Percentiles rank a stretch among this genome's conserved stretches.
phyloP scores from a whole-genome alignment of 2,113 vertebrate species.

The Hiodon alosoides region DNA sequence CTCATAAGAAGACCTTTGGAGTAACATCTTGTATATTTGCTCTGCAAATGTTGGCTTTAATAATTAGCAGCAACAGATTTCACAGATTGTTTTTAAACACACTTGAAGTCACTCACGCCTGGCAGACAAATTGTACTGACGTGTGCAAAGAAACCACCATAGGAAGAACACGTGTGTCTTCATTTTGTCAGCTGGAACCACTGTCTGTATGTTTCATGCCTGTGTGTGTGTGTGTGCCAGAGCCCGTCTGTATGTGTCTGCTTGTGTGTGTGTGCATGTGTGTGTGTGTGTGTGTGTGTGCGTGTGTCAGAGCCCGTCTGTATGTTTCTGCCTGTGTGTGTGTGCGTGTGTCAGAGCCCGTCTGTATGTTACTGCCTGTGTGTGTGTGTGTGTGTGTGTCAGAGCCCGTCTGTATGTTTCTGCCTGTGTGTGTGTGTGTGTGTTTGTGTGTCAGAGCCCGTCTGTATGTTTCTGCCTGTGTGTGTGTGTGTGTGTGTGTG shows the following conservation, averaged over 20 bases:
- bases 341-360: too few relatives aligned
- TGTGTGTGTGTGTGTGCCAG: constrained; percentile 17
- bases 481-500: too few relatives aligned
- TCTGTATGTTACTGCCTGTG: too few relatives aligned
- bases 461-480: too few relatives aligned
- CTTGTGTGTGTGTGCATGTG: constrained; percentile 10
- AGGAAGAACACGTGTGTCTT: constrained; percentile 16
- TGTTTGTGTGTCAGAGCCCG: too few relatives aligned
- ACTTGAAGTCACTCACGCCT: constrained; percentile 33
- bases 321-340: too few relatives aligned
- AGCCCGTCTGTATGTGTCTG: too few relatives aligned
- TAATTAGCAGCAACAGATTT: constrained; percentile 47
- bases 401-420: too few relatives aligned
- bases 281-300: constrained; percentile 17
- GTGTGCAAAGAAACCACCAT: constrained; percentile 24
- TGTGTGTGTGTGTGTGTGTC: too few relatives aligned
- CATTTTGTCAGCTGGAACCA: constrained; percentile 16
- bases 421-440: too few relatives aligned
- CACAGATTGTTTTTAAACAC: constrained; percentile 21
- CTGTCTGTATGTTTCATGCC: neutral
- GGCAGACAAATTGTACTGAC: constrained; percentile 35
- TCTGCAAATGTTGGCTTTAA: constrained; percentile 53
- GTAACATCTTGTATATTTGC: constrained; percentile 45
- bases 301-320: too few relatives aligned
- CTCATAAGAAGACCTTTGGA: constrained; percentile 49